Percentiles rank a stretch among this genome's conserved stretches.
Evolutionary conservation across 2,113 vertebrate species (phyloP).

Genomic region (Hippoglossus stenolepis): DNA sequence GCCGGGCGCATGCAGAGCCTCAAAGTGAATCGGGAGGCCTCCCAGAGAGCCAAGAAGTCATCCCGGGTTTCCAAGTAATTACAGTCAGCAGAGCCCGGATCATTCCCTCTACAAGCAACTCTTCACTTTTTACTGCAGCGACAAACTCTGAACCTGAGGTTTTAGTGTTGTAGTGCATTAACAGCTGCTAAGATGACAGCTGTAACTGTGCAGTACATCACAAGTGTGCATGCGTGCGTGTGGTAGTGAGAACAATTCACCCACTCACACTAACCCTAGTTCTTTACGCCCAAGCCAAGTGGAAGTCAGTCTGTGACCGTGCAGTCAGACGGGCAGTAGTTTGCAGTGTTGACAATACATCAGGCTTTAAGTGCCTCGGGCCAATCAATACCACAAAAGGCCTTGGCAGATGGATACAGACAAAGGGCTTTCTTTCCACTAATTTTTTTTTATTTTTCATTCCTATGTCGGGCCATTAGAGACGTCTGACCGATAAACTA

Average conservation of each 20-base stretch:
- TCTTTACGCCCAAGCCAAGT: conserved; percentile 35
- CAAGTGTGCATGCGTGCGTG: background rate
- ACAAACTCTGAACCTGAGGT: conserved; percentile 27
- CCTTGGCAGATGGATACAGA: conserved; percentile 71
- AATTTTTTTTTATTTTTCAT: conserved; percentile 80
- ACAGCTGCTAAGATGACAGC: conserved; percentile 27
- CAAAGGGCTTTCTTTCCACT: conserved; percentile 67
- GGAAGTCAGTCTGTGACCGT: conserved; percentile 41
- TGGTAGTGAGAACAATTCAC: background rate
- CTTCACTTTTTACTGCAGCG: conserved; percentile 25
- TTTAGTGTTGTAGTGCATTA: conserved; percentile 35
- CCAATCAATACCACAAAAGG: conserved; percentile 74
- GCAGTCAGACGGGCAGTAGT: conserved; percentile 51
- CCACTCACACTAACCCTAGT: conserved; percentile 23
- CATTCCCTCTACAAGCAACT: conserved; percentile 9
- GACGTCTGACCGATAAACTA: conserved; percentile 76
- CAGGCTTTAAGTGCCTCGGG: conserved; percentile 71
- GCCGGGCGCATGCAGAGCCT: conserved; percentile 34
- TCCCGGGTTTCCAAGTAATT: conserved; percentile 56
- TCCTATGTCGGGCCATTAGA: conserved; percentile 71
- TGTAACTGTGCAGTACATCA: background rate
- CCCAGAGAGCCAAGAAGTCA: conserved; percentile 51
- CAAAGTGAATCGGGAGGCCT: conserved; percentile 46
- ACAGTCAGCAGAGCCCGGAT: conserved; percentile 49
- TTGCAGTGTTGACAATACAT: conserved; percentile 71